Conservation (phyloP, 2,797 vertebrate genomes). For the Acanthornis magna region DNA sequence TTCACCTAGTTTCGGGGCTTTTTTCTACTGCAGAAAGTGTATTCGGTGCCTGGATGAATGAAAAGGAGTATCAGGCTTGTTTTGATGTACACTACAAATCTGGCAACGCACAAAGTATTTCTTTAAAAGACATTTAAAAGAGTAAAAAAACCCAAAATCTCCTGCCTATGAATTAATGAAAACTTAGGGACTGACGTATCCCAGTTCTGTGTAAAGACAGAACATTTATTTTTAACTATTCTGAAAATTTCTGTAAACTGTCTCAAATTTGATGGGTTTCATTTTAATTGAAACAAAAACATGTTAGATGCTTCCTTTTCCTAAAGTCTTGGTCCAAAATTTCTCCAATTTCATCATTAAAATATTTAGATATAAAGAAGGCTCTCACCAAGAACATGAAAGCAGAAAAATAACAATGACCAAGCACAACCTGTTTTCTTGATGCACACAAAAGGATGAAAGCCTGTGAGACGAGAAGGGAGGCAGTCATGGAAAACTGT, state of each 20-base stretch:
- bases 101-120: conserved; percentile 10
- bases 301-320: not conserved
- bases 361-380: not conserved
- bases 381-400: not conserved
- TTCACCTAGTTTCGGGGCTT: not conserved
- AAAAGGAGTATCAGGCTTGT: conserved; percentile 27
- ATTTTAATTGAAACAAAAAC: not conserved
- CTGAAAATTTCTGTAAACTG: not conserved
- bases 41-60: conserved; percentile 11
- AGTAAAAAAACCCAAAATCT: not conserved
- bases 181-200: conserved; percentile 22
- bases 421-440: not conserved
- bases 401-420: not conserved
- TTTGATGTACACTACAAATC: conserved; percentile 21
- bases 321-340: not conserved
- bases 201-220: not conserved
- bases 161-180: conserved; percentile 55
- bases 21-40: not conserved
- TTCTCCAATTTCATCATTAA: not conserved
- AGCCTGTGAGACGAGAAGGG: not conserved
- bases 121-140: conserved; percentile 6
- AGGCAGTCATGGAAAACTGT: not conserved
- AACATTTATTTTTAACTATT: conserved; percentile 53
- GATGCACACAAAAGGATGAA: not conserved
- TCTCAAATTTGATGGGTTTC: not conserved